Conservation (phyloP, 2,113 vertebrate genomes). For the Trochalopteron elliotii region DNA sequence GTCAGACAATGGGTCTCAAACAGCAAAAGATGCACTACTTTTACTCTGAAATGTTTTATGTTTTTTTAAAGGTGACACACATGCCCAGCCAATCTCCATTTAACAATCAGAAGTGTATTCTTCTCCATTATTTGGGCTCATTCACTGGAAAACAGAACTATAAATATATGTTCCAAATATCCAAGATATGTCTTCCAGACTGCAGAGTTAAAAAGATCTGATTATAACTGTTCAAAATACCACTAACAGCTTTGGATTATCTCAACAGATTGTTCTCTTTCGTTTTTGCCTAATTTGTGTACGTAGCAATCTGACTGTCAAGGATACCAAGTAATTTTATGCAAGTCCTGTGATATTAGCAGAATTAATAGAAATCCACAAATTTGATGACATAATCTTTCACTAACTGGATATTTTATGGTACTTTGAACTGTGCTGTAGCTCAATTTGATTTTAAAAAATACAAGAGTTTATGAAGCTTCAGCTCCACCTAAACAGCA, state of each 20-base stretch:
- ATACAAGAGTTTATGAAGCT: not conserved
- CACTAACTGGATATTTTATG: not conserved
- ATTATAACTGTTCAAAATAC: not conserved
- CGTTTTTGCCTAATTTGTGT: not conserved
- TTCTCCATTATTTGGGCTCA: not conserved
- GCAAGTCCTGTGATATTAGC: not conserved
- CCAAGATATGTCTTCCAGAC: not conserved
- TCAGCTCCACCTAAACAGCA: not conserved
- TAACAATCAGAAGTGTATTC: not conserved
- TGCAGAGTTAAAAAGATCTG: not conserved
- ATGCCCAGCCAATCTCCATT: not conserved
- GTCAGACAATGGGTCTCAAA: not conserved
- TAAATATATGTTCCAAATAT: not conserved
- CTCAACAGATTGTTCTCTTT: not conserved
- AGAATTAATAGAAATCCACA: not conserved
- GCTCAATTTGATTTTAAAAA: not conserved
- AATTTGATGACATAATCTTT: not conserved
- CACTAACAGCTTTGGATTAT: not conserved
- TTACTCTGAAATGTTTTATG: not conserved
- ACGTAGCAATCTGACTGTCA: not conserved
- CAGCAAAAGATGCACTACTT: not conserved
- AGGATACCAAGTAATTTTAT: not conserved
- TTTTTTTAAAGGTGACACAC: not conserved
- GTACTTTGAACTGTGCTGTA: not conserved
- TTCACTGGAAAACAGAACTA: not conserved